phyloP scores from a whole-genome alignment of 2,888 invertebrate species.

The Volucella inflata region DNA sequence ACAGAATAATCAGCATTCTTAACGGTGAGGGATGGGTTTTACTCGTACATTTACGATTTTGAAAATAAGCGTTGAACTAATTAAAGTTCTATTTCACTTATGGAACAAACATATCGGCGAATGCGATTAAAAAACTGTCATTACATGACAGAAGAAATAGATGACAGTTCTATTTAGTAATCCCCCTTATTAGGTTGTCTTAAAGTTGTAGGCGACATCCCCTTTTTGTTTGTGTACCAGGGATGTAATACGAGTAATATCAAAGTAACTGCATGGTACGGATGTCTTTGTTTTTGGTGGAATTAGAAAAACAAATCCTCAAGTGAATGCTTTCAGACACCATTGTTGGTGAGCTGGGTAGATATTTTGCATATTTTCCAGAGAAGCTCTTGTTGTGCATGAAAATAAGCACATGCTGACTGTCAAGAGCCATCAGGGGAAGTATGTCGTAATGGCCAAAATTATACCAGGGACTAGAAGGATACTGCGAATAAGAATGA shows the following conservation, averaged over 20 bases:
- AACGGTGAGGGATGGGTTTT: neutral
- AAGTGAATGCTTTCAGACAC: neutral
- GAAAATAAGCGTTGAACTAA: too few species aligned
- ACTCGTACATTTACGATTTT: neutral
- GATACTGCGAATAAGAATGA: too few species aligned
- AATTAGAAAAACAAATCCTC: neutral
- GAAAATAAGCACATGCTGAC: slow-evolving; percentile 3
- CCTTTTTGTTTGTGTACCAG: too few species aligned
- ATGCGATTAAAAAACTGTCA: too few species aligned
- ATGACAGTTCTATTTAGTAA: neutral
- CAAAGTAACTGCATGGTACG: too few species aligned
- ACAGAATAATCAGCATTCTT: neutral
- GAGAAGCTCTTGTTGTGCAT: neutral
- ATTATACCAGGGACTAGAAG: too few species aligned
- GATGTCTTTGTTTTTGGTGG: neutral
- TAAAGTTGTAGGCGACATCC: too few species aligned
- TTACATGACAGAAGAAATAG: too few species aligned
- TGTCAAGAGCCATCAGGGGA: neutral
- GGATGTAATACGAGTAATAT: too few species aligned
- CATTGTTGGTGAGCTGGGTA: neutral
- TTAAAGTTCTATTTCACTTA: too few species aligned
- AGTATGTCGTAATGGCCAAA: neutral
- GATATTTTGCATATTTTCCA: slow-evolving; percentile 16
- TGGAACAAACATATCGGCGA: too few species aligned
- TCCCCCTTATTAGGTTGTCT: neutral